phyloP scores from a whole-genome alignment of 1,140 invertebrate genomes.

The Hycleus cichorii region DNA sequence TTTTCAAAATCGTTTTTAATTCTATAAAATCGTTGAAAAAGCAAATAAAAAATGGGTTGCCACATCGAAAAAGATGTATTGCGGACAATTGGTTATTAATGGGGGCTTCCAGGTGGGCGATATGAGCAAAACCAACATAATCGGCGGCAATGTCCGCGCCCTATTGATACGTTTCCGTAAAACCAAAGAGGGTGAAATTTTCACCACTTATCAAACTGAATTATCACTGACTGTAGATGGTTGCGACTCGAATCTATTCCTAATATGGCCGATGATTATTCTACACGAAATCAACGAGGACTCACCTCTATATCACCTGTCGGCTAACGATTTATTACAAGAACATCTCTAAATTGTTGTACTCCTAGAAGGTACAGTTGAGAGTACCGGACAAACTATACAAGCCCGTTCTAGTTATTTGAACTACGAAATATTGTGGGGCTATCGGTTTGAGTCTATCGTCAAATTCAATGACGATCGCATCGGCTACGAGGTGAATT shows the following conservation, averaged over 20 bases:
- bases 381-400: background rate
- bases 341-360: conserved; percentile 93
- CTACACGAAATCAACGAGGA: conserved; percentile 70
- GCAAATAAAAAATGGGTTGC: too few relatives aligned
- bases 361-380: conserved; percentile 30
- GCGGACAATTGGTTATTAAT: too few relatives aligned
- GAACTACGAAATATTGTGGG: conserved; percentile 70
- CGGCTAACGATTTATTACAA: conserved; percentile 76
- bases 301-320: conserved; percentile 81
- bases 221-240: conserved; percentile 56
- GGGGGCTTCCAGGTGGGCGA: conserved; percentile 70
- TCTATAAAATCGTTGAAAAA: too few relatives aligned
- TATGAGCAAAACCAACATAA: conserved; percentile 94
- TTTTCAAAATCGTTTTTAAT: too few relatives aligned
- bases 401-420: background rate
- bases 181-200: conserved; percentile 81
- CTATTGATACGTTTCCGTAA: conserved; percentile 79
- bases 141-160: conserved; percentile 81
- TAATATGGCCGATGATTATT: conserved; percentile 90
- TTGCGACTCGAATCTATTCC: conserved; percentile 76
- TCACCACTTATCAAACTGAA: conserved; percentile 71
- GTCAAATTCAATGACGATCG: conserved; percentile 87
- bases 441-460: conserved; percentile 79
- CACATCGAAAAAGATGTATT: too few relatives aligned
- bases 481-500: conserved; percentile 90